Base-by-base conservation (phyloP, 2,113 vertebrate species). In the Sciurus niger region DNA sequence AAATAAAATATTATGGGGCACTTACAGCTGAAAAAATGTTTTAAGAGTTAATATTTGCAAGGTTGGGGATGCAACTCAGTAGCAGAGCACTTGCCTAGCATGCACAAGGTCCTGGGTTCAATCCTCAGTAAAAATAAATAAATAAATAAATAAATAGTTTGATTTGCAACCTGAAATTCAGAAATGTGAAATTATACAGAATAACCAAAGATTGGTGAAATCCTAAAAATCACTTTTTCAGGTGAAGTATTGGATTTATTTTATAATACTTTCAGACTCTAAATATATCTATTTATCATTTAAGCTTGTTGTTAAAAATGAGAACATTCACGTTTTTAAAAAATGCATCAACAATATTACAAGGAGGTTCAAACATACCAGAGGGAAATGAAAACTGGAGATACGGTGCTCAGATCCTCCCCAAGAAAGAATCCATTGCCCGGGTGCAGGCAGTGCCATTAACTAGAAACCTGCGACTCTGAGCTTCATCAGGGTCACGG, bases 251-350 rank as follows among this genome's bases (percentile, higher is more conserved):
- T 74, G n/a, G 9, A 48, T 90, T 90, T 72, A 43, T 76, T 77
- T 80, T 37, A 88, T 1, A 84, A 65, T 89, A 85, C 53, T 95
- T 94, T 89, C 30, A 25, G 82, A 91, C 84, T 28, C 22, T 90
- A 30, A 24, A 68, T 58, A 58, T 60, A 84, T 63, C 58, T 25
- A 60, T 46, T 93, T 82, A 67, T 87, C 63, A 79, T 28, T 90
- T 51, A 77, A 58, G 1, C 14, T 76, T 86, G 2, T 43, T 77
- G 22, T 72, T 28, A 58, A 89, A 93, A 48, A 90, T 80, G 25
- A 90, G 67, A 74, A 63, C 1, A 68, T 24, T 88, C 13, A 17
- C 78, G 77, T 37, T n/a, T 90, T 92, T 40, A 40, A 68, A 78
- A 90, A 83, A 83, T 1, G 22, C 11, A 93, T 88, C 51, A 76